Evolutionary conservation across 1,140 invertebrate genomes (phyloP).

Genomic region (Drosophila pandora): DNA sequence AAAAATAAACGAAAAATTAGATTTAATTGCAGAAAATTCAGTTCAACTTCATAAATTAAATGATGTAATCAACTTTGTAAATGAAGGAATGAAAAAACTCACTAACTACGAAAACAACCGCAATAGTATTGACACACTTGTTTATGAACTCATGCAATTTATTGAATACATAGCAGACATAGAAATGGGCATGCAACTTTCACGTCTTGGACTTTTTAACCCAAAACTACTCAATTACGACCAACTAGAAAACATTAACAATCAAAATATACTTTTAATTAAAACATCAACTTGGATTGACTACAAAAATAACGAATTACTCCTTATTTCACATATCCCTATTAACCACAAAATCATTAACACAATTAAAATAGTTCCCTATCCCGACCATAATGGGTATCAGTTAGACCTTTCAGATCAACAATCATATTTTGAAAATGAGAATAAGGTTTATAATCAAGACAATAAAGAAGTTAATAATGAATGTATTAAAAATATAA

Average conservation of each 20-base stretch:
- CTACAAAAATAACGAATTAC: not conserved
- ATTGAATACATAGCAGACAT: not conserved
- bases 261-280: not conserved
- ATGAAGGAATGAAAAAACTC: not conserved
- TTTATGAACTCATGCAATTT: not conserved
- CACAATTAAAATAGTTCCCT: conserved; percentile 4
- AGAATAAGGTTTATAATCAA: not conserved
- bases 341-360: conserved; percentile 7
- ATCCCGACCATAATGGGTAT: conserved; percentile 5
- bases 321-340: not conserved
- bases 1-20: not conserved
- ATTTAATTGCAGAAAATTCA: not conserved
- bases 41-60: not conserved
- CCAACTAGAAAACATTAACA: not conserved
- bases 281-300: not conserved
- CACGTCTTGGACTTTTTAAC: too few species aligned
- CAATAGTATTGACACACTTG: conserved; percentile 2
- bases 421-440: not conserved
- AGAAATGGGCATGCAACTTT: not conserved
- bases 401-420: not conserved
- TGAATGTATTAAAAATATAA: conserved; percentile 1
- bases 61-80: not conserved
- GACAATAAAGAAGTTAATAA: not conserved
- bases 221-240: too few species aligned
- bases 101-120: conserved; percentile 1